phyloP scores from a whole-genome alignment of 2,797 vertebrate species.

The Rhynchotus rufescens region DNA sequence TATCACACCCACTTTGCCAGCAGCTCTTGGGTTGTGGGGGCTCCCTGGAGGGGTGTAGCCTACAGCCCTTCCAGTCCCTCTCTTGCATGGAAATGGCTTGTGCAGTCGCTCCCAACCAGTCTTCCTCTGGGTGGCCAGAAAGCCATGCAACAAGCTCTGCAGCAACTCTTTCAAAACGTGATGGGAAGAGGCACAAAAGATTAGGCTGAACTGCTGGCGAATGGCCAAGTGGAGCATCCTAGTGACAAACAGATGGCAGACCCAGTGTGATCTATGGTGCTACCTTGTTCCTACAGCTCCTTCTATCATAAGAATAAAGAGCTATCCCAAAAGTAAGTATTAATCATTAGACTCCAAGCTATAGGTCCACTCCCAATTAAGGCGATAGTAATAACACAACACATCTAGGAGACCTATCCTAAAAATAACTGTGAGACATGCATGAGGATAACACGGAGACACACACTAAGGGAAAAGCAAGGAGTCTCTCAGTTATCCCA shows the following conservation, averaged over 20 bases:
- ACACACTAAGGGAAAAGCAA: accelerated
- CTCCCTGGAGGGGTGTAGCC: neutral
- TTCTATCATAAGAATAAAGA: neutral
- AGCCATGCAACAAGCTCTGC: neutral
- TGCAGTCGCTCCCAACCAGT: neutral
- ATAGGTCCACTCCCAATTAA: neutral
- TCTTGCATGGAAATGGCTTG: neutral
- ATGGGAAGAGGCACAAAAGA: neutral
- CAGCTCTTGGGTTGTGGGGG: neutral
- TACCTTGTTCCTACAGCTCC: neutral
- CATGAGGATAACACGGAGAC: neutral
- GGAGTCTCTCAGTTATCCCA: neutral
- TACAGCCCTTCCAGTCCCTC: neutral
- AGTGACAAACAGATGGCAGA: neutral
- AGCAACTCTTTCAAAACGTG: neutral
- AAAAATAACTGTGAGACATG: neutral
- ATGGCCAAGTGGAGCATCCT: neutral
- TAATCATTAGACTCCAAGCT: neutral
- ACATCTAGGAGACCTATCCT: neutral
- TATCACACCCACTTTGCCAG: neutral
- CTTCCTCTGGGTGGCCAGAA: neutral
- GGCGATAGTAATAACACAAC: accelerated
- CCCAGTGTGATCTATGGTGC: neutral
- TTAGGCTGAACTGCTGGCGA: too few species aligned
- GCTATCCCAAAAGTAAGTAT: neutral